These are phyloP conservation scores for Morus bassanus DNA, from an alignment of 2,797 vertebrate species.

Conservation along the genomic window DNA sequence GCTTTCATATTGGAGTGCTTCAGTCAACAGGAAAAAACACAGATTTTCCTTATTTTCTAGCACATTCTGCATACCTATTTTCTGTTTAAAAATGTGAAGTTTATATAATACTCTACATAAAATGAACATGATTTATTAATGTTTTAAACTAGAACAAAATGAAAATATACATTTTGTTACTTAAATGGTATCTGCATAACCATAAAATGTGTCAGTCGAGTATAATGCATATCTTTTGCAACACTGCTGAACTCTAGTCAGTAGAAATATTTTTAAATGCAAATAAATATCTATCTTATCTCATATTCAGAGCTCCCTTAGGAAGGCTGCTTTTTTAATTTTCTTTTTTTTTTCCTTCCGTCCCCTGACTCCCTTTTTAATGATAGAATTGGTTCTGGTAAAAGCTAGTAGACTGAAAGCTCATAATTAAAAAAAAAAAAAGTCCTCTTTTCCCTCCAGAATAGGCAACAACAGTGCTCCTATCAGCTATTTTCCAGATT, in stretches of 20 bases:
- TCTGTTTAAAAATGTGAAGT: not conserved
- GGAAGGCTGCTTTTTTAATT: not conserved
- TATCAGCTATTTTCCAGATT: not conserved
- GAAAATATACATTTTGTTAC: not conserved
- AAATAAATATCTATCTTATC: not conserved
- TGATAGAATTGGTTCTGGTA: not conserved
- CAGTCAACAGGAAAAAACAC: not conserved
- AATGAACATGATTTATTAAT: not conserved
- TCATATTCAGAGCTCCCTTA: not conserved
- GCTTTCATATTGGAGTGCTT: not conserved
- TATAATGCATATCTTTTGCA: not conserved
- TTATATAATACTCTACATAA: not conserved
- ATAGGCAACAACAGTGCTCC: not conserved
- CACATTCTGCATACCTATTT: not conserved
- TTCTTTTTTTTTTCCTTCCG: not conserved
- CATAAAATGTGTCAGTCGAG: accelerated
- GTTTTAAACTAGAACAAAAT: not conserved
- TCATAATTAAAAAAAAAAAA: not conserved
- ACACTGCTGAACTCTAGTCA: not conserved
- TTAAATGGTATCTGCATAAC: not conserved
- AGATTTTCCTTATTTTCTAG: not conserved
- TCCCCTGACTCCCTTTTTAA: not conserved
- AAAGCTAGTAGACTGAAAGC: not conserved
- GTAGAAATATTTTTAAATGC: not conserved
- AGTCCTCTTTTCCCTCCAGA: not conserved